Evolutionary conservation across 1,140 invertebrate genomes (phyloP).

Genomic region (Nomia melanderi): DNA sequence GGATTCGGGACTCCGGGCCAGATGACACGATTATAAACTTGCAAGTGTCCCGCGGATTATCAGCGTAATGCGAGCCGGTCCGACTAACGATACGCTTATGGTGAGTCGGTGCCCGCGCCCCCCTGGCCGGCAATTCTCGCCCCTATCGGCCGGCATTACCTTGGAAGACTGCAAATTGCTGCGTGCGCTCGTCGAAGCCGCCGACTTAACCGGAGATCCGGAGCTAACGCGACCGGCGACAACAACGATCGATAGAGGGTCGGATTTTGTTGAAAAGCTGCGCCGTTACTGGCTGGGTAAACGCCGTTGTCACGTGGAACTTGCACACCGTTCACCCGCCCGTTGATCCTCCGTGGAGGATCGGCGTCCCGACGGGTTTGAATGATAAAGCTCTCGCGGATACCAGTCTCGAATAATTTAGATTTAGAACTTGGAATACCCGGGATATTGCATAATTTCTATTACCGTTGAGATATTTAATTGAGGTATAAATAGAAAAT

Average conservation of each 20-base stretch:
- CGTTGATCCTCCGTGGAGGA: neutral
- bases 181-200: neutral
- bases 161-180: conserved; percentile 13
- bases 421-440: no score
- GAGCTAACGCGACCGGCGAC: conserved; percentile 2
- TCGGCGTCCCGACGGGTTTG: neutral
- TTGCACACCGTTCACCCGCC: neutral
- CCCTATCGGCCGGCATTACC: neutral
- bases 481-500: no score
- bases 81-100: conserved; percentile 23
- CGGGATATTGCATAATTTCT: no score
- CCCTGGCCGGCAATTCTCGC: conserved; percentile 31
- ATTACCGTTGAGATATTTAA: no score
- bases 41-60: conserved; percentile 23
- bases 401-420: no score
- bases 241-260: conserved; percentile 4
- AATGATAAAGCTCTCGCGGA: neutral
- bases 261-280: conserved; percentile 10
- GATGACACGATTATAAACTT: conserved; percentile 28
- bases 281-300: neutral
- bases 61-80: conserved; percentile 3
- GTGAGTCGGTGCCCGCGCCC: conserved; percentile 11
- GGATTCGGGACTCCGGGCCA: neutral
- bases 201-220: neutral
- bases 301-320: neutral